Conservation (phyloP, 2,888 invertebrate species). For the Brachynemurus nebulosus region DNA sequence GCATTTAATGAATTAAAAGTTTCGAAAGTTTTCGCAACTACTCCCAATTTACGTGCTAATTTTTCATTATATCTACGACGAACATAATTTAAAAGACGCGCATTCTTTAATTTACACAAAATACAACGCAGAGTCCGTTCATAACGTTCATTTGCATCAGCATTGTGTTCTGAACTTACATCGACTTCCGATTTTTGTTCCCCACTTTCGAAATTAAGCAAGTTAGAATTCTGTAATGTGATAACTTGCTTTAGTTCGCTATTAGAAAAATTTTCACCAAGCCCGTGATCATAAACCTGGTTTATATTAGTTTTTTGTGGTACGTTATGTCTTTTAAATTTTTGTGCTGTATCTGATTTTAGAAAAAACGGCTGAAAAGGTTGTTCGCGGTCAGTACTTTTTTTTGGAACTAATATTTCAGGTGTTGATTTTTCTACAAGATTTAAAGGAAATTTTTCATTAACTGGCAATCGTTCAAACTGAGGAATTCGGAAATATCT, state of each 20-base stretch:
- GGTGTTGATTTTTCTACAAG: neutral
- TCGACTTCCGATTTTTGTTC: neutral
- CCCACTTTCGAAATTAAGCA: neutral
- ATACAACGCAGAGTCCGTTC: slow-evolving; percentile 7
- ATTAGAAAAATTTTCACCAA: slow-evolving; percentile 1
- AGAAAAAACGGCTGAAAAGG: too few relatives aligned
- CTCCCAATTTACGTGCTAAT: slow-evolving; percentile 6
- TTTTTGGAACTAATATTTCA: slow-evolving; percentile 4
- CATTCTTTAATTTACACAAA: slow-evolving; percentile 8
- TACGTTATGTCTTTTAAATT: too few relatives aligned
- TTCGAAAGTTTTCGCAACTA: slow-evolving; percentile 4
- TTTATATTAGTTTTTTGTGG: too few relatives aligned
- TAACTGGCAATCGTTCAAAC: slow-evolving; percentile 1
- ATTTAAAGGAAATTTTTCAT: slow-evolving; percentile 3
- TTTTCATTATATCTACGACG: slow-evolving; percentile 3
- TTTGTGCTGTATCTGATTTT: too few relatives aligned
- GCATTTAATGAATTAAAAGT: neutral
- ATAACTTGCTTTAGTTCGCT: neutral
- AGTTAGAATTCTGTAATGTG: neutral
- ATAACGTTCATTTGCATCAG: slow-evolving; percentile 1
- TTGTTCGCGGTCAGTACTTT: too few relatives aligned
- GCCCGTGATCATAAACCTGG: neutral
- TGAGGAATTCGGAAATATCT: slow-evolving; percentile 9
- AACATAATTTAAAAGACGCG: slow-evolving; percentile 5
- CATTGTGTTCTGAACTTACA: neutral